Percentiles rank a stretch among this genome's conserved stretches.
Conservation (phyloP, 2,113 vertebrate species). For the Gnathonemus longibarbis region DNA sequence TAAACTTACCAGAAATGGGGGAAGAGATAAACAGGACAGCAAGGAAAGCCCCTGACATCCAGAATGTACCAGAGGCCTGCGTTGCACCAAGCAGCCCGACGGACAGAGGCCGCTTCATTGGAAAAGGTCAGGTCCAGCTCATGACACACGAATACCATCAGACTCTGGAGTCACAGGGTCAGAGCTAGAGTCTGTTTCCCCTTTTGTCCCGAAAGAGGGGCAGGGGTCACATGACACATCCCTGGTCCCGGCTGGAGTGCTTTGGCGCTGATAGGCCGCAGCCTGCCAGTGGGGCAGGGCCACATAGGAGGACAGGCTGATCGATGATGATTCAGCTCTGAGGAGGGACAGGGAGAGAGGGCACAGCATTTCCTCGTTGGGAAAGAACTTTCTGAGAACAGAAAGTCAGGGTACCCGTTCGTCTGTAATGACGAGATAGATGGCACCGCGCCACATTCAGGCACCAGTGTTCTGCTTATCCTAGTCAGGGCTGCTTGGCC, state of each 20-base stretch:
- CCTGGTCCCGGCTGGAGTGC: neutral
- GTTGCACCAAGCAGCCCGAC: neutral
- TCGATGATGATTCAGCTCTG: neutral
- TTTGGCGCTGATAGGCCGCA: neutral
- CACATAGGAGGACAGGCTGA: neutral
- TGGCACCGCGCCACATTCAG: neutral
- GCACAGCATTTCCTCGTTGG: neutral
- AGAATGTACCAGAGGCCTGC: neutral
- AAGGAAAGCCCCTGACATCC: neutral
- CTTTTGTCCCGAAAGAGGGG: neutral
- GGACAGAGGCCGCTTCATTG: neutral
- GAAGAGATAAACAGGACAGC: neutral
- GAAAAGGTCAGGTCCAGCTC: neutral
- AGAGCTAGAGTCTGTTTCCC: neutral
- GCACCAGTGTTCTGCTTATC: neutral
- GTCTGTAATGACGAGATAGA: neutral
- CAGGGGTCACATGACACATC: neutral
- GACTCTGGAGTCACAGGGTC: neutral
- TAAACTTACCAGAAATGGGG: neutral
- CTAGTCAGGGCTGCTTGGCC: neutral
- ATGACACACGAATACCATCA: neutral
- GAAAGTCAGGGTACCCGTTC: neutral
- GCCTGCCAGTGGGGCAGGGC: neutral
- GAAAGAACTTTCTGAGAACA: neutral
- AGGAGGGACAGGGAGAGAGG: neutral